Evolutionary conservation across 2,797 vertebrate species (phyloP).

Genomic region (Pitangus sulphuratus): DNA sequence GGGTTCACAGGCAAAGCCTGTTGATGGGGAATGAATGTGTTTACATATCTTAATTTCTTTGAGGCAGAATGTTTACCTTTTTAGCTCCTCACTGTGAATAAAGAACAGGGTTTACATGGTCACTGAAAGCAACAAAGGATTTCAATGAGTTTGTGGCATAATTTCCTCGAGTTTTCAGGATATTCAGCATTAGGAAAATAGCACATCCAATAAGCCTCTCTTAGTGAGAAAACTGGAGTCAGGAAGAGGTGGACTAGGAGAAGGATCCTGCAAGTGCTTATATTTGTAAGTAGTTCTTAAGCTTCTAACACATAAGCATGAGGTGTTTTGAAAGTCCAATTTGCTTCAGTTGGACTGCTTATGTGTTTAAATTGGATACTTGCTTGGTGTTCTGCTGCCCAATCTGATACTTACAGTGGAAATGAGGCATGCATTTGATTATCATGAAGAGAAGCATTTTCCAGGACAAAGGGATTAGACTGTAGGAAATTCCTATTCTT

Average conservation of each 20-base stretch:
- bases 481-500: background rate
- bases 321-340: background rate
- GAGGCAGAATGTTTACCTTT: constrained; percentile 8
- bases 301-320: background rate
- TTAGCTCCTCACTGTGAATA: constrained; percentile 1
- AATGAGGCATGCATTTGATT: background rate
- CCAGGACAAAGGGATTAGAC: background rate
- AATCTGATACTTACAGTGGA: background rate
- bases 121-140: constrained; percentile 32
- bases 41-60: constrained; percentile 47
- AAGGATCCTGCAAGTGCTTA: background rate
- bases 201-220: background rate
- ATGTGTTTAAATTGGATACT: background rate
- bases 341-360: background rate
- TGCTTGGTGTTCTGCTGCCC: background rate
- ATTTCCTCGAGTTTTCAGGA: background rate
- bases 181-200: background rate
- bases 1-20: constrained; percentile 26
- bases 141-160: background rate
- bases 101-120: background rate
- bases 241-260: background rate
- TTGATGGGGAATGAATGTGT: constrained; percentile 18
- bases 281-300: background rate
- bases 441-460: background rate
- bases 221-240: background rate